Conservation (phyloP, 2,113 vertebrate species). For the Heloderma charlesbogerti region DNA sequence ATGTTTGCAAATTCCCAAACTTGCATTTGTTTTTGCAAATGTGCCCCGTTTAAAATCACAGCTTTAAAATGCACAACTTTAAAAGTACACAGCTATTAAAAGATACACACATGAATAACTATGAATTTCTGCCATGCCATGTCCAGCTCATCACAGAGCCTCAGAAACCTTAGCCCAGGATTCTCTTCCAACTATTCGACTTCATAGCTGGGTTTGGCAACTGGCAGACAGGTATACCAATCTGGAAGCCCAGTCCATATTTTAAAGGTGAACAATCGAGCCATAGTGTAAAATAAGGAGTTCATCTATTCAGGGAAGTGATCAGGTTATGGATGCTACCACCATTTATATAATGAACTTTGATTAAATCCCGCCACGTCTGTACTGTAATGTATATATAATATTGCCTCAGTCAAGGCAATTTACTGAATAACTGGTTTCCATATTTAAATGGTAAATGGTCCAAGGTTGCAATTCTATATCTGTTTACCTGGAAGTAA, state of each 20-base stretch:
- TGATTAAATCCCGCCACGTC: not conserved
- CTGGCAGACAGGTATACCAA: not conserved
- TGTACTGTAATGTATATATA: not conserved
- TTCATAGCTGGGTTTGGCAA: not conserved
- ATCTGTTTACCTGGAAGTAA: too few relatives aligned
- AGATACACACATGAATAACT: not conserved
- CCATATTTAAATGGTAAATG: not conserved
- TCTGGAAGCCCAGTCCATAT: not conserved
- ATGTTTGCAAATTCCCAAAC: too few relatives aligned
- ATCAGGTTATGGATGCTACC: not conserved
- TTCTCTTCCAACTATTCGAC: not conserved
- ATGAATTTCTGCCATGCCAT: not conserved
- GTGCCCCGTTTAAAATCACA: too few relatives aligned
- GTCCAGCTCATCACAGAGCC: not conserved
- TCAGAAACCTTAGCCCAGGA: not conserved
- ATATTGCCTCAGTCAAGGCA: not conserved
- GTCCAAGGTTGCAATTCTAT: too few relatives aligned
- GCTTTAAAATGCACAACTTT: not conserved
- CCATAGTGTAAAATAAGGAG: not conserved
- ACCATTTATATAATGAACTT: not conserved
- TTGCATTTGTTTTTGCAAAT: too few relatives aligned
- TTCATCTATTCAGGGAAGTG: not conserved
- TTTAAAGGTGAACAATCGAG: not conserved
- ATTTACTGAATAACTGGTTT: not conserved
- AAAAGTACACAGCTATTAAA: too few relatives aligned